Base-by-base conservation (phyloP, 2,888 invertebrate species). In the Polyommatus iphigenia region DNA sequence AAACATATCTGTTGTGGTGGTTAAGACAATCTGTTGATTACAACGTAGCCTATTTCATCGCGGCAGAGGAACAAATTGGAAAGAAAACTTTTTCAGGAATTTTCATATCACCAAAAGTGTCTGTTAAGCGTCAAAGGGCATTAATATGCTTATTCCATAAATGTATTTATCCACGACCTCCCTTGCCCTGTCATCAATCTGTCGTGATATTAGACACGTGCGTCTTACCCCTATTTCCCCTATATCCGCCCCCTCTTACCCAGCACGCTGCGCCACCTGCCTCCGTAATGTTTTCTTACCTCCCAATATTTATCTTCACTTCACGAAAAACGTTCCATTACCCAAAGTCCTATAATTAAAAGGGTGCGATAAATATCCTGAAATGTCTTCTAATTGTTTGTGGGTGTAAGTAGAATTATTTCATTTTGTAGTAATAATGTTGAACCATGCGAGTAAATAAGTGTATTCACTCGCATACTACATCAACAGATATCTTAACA, bases 231-330 rank as follows among this genome's bases (percentile, higher is more conserved):
- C 29, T 67, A 67, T 67, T 67, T 67, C 59, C 59, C 15, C 8
- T 59, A 59, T 2, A 20, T 20, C 67, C 67, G 67, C 13, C 67
- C 24, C 15, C 29, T 15, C 67, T 24, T 15, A 10, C 29, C 29
- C 29, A 6, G 13, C 67, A 7, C 15, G 1, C 24, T 24, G 62
- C 62, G 67, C 29, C 67, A 32, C 67, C 67, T 67, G 15, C 67
- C 67, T 62, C 67, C 67, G 24, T 67, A 67, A 62, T 67, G 29
- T 67, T 67, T 67, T 67, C 67, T 18, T 15, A 32, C 29, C 67
- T 29, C 67, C 67, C 67, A 67, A 67, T 67, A 67, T 67, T 67
- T 67, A 67, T 67, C 67, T 67, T 67, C 29, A 67, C 67, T 67
- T 32, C 15, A 67, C 67, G 67, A 67, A 67, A 67, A 67, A 67